These are phyloP conservation scores for Latrodectus hesperus DNA, from an alignment of 2,888 invertebrate species.

Conservation along the genomic window DNA sequence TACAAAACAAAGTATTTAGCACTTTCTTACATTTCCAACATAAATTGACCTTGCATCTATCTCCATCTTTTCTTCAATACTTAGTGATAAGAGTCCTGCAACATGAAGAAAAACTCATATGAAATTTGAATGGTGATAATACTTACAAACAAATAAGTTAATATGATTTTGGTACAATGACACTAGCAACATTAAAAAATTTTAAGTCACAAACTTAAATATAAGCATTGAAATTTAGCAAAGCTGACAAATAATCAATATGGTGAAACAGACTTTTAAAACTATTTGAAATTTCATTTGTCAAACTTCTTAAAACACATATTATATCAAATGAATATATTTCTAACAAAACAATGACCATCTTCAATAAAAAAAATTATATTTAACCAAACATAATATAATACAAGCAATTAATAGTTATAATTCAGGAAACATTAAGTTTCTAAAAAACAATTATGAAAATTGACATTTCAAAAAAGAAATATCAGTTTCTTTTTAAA, in stretches of 20 bases:
- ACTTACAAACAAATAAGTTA: not conserved
- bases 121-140: not conserved
- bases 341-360: too few relatives aligned
- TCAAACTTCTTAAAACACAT: too few relatives aligned
- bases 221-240: not conserved
- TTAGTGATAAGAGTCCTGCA: conserved; percentile 78
- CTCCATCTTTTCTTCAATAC: conserved; percentile 97
- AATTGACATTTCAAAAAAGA: too few relatives aligned
- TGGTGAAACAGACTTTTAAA: not conserved
- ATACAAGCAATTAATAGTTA: too few relatives aligned
- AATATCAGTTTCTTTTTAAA: too few relatives aligned
- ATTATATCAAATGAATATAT: too few relatives aligned
- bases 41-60: conserved; percentile 89
- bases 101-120: not conserved
- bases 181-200: not conserved
- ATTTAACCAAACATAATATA: too few relatives aligned
- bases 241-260: not conserved
- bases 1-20: not conserved
- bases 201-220: not conserved
- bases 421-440: too few relatives aligned
- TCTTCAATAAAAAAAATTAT: too few relatives aligned
- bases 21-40: conserved; percentile 76
- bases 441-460: too few relatives aligned
- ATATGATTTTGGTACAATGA: not conserved
- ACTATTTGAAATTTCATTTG: too few relatives aligned